Percentiles rank a stretch among this genome's conserved stretches.
These are phyloP conservation scores for Cheirogaleus medius DNA, from an alignment of 2,113 vertebrate genomes.

Conservation along the genomic window DNA sequence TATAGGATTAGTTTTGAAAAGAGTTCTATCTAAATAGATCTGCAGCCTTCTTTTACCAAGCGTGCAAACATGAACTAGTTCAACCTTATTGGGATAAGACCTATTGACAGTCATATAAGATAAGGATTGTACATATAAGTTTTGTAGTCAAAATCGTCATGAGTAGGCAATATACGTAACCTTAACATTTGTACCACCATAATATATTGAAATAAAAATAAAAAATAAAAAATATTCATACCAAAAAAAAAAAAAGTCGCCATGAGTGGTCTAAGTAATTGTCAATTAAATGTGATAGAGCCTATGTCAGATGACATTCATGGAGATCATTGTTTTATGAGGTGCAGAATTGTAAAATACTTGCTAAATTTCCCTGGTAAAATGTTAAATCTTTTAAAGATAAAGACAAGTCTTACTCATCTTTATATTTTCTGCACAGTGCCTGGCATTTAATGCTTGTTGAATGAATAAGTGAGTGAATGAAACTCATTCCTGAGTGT, in stretches of 20 bases:
- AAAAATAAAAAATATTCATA: no score
- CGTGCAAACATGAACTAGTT: background rate
- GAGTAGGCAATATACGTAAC: no score
- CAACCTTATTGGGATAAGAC: background rate
- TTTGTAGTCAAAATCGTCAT: background rate
- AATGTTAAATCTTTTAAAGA: background rate
- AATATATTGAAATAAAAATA: no score
- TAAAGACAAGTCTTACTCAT: background rate
- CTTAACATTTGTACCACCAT: no score
- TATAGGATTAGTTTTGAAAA: background rate
- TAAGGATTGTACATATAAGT: background rate
- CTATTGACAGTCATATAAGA: background rate
- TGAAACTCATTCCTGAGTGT: slow-evolving; percentile 19
- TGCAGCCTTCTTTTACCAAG: background rate
- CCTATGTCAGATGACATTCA: background rate
- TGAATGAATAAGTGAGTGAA: background rate
- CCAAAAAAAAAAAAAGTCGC: no score
- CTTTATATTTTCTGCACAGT: background rate
- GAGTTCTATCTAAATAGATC: background rate
- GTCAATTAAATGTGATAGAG: background rate
- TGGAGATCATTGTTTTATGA: background rate
- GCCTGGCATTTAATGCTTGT: background rate
- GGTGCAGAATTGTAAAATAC: background rate
- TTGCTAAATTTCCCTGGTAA: background rate
- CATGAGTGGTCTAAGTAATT: background rate